A percentile compares a stretch with the other conserved stretches of the same genome.
These are phyloP conservation scores for Sebastiscus albofasciatus DNA, from an alignment of 2,797 vertebrate genomes.

Conservation along the genomic window DNA sequence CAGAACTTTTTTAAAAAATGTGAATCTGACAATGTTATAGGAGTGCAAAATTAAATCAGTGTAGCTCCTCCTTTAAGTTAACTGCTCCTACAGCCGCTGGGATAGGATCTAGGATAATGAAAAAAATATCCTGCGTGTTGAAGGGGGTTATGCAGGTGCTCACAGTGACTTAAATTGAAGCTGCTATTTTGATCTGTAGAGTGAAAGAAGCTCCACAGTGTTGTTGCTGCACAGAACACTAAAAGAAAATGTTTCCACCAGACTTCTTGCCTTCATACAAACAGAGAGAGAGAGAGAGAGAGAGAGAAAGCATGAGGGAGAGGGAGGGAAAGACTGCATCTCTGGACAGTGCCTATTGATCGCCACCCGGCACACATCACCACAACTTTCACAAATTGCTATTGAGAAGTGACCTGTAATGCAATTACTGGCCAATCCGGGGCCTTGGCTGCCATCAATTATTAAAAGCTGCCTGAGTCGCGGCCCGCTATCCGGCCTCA, in stretches of 20 bases:
- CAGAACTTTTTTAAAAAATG: background rate
- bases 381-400: slow-evolving; percentile 98
- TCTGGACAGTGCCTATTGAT: slow-evolving; percentile 95
- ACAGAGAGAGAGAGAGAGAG: slow-evolving; percentile 16
- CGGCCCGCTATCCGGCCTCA: slow-evolving; percentile 70
- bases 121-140: background rate
- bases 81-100: background rate
- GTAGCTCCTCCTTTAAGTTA: background rate
- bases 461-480: slow-evolving; percentile 91
- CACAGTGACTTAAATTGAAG: slow-evolving; percentile 2
- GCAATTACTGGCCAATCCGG: slow-evolving; percentile 97
- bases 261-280: slow-evolving; percentile 33
- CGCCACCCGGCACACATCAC: slow-evolving; percentile 94
- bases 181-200: slow-evolving; percentile 15
- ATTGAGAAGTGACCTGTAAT: slow-evolving; percentile 99
- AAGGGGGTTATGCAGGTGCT: background rate
- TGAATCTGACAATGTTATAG: background rate
- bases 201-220: slow-evolving; percentile 19
- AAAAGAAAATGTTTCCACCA: slow-evolving; percentile 51
- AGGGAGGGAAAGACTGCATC: slow-evolving; percentile 72
- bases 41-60: background rate
- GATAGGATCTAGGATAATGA: background rate
- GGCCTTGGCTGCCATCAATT: slow-evolving; percentile 96
- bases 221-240: slow-evolving; percentile 15
- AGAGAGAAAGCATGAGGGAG: slow-evolving; percentile 4